A percentile compares a stretch with the other conserved stretches of the same genome.
These are phyloP conservation scores for Tragelaphus buxtoni DNA, from an alignment of 2,113 vertebrate genomes.

Conservation along the genomic window DNA sequence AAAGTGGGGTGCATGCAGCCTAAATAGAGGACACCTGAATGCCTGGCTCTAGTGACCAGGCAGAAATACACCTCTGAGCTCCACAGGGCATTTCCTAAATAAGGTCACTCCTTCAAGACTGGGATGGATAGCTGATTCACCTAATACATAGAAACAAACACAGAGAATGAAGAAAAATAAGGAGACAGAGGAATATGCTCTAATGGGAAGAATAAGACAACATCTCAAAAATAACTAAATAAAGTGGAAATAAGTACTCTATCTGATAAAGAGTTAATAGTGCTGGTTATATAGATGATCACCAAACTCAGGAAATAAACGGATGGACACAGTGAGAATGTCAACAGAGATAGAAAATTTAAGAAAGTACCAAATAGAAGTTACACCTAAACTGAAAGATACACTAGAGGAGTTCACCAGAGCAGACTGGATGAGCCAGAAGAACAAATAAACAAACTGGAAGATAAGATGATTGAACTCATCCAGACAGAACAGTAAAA, in stretches of 20 bases:
- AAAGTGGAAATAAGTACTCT: not conserved
- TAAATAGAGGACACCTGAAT: not conserved
- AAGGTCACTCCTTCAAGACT: not conserved
- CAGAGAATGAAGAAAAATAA: not conserved
- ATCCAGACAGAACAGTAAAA: not conserved
- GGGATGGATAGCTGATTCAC: not conserved
- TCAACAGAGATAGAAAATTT: not conserved
- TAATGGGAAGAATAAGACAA: not conserved
- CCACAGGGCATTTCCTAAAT: not conserved
- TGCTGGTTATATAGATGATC: not conserved
- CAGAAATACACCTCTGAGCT: not conserved
- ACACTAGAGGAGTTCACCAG: not conserved
- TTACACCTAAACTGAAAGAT: not conserved
- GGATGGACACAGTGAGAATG: not conserved
- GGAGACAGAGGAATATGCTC: not conserved
- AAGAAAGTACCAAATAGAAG: not conserved
- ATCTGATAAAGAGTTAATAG: not conserved
- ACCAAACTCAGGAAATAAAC: not conserved
- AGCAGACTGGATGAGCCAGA: not conserved
- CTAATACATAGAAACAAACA: not conserved
- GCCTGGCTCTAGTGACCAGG: not conserved
- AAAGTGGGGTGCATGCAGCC: not conserved
- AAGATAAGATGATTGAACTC: not conserved
- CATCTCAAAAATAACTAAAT: not conserved
- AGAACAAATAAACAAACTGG: not conserved